Base-by-base conservation (phyloP, 2,113 vertebrate species). In the Ptilonorhynchus violaceus region DNA sequence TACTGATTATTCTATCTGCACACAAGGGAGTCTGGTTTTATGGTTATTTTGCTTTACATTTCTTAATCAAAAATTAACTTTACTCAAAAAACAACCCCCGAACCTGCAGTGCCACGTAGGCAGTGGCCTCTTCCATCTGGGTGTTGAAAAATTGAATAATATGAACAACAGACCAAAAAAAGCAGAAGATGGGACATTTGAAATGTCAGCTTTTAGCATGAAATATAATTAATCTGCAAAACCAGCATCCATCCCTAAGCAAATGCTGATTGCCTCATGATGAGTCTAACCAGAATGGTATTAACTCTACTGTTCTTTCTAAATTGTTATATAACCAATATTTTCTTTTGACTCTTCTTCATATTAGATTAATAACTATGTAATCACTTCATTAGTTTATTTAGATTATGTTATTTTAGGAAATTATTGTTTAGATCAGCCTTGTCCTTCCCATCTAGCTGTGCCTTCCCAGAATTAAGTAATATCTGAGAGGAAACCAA, bases 401-500 rank as follows among this genome's bases (percentile, higher is more conserved):
- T 97, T 96, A 96, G 97, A 93, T 80, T 93, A 91, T 94, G 89
- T 96, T 91, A 85, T 95, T 97, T 97, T 94, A 67, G 78, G 96
- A 96, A 97, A 97, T 97, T 49, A 96, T 88, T 93, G 96, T 86
- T 93, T 90, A 76, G 89, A 91, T 92, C 88, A 89, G 76, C 73
- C 70, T 95, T 75, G 85, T 62, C 91, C 60, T 96, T 94, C 82
- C 96, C 64, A 83, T 77, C 87, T 73, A 63, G 88, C 88, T 39
- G 41, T 44, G 89, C 96, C 63, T 93, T 89, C 88, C 94, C 89
- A 89, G 96, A 96, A 96, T 94, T 92, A 97, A 96, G 85, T 92
- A 95, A 93, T 98, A 83, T 95, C 94, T 91, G 94, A 98, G 94
- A 98, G 81, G 95, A 97, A 98, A 95, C 96, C 98, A 98, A 98